phyloP scores from a whole-genome alignment of 1,140 invertebrate species.

The Ridgeia piscesae region DNA sequence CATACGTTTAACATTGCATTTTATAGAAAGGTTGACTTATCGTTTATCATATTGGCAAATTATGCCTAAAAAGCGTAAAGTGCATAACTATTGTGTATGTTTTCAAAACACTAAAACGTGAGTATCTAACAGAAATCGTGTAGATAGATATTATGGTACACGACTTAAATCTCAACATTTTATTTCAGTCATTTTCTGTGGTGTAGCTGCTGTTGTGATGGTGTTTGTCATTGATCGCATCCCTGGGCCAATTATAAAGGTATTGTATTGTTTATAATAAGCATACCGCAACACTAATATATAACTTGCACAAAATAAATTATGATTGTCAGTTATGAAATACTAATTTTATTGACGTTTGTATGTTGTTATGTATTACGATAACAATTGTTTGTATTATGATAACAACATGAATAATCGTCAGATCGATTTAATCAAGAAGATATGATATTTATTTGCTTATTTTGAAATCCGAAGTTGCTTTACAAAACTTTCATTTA shows the following conservation, averaged over 20 bases:
- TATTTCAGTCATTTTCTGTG: slow-evolving; percentile 11
- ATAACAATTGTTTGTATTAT: not conserved
- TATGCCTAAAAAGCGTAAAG: not conserved
- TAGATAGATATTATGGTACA: not conserved
- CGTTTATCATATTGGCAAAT: not conserved
- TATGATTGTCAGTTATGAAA: not conserved
- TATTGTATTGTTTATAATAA: not conserved
- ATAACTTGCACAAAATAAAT: not conserved
- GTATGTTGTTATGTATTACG: no score
- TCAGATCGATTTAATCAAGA: not conserved
- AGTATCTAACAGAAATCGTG: not conserved
- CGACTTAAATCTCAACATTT: not conserved
- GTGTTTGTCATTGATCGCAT: slow-evolving; percentile 1
- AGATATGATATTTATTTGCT: no score
- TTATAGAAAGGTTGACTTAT: not conserved
- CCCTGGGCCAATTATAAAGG: slow-evolving; percentile 6
- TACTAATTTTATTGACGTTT: not conserved
- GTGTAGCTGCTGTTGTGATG: not conserved
- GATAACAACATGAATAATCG: not conserved
- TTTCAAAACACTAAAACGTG: no score
- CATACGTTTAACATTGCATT: not conserved
- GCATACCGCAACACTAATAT: not conserved
- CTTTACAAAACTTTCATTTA: no score
- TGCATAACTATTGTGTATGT: not conserved
- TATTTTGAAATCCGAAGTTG: not conserved